Evolutionary conservation across 1,140 invertebrate genomes (phyloP), one percentile per base, ranked within the genome.

Genomic region (Drosophila pseudoananassae): DNA sequence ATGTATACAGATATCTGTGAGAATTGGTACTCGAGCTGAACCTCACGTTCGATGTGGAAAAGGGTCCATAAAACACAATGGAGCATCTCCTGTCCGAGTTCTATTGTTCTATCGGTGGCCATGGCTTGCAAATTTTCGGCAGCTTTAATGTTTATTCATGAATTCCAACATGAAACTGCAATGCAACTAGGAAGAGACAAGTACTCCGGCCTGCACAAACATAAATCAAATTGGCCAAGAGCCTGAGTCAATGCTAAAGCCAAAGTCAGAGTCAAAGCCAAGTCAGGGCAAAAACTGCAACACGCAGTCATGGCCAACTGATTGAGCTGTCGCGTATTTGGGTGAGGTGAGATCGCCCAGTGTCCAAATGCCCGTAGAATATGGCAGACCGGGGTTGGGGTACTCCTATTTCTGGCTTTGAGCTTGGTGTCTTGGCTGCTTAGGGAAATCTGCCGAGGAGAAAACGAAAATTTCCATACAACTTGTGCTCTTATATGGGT

Each of bases 131-230:
- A 71, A 87, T 78, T 87, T 85, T 85, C 82, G 82, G 82, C 82
- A 66, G 82, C 82, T 85, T 85, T 85, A 87, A 85, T 85, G 82
- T 85, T 85, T 85, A 85, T 85, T 85, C 82, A 87, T 87, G 82
- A 85, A 85, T 85, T 85, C 82, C 82, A 78, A 85, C 82, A 85
- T 85, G 82, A 87, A 85, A 78, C 76, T 73, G 74, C 82, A 85
- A 75, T 78, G 82, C 78, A 81, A 87, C 82, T 73, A 81, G 82
- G 78, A 87, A 85, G 82, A 71, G 64, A 56, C 54, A 77, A 78
- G 65, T 47, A 56, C 51, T 45, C 47, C 51, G 74, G 43, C 61
- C 78, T 36, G 65, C 65, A 45, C 50, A 49, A 33, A 51, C 68
- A 87, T 85, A 85, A 85, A 85, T 85, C 82, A 85, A 85, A 87